Evolutionary conservation across 37 sponge, comb jelly and placozoan genomes (phyloP).

Genomic region (Tethya wilhelma): DNA sequence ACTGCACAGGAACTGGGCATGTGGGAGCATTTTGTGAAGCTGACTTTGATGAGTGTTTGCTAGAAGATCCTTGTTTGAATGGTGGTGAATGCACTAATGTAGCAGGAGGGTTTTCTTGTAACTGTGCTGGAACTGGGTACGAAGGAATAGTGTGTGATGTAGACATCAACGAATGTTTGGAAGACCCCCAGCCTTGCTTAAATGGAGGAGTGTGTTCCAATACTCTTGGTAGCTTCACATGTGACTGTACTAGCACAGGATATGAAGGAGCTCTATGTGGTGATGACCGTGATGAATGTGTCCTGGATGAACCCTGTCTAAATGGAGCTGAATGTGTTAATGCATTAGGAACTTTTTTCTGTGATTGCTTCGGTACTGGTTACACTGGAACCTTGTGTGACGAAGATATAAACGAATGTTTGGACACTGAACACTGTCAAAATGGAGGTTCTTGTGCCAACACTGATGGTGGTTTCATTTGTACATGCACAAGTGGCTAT

Average conservation of each 20-base stretch:
- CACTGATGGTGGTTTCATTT: too few species aligned
- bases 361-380: too few species aligned
- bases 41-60: slow-evolving; percentile 40
- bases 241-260: slow-evolving; percentile 2
- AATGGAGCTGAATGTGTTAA: too few species aligned
- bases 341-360: too few species aligned
- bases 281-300: too few species aligned
- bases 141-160: slow-evolving; percentile 8
- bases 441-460: too few species aligned
- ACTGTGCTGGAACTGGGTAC: slow-evolving; percentile 8
- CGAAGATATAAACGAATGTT: too few species aligned
- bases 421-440: too few species aligned
- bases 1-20: slow-evolving; percentile 11
- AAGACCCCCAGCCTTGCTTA: not conserved
- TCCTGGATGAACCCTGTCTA: too few species aligned
- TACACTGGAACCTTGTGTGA: too few species aligned
- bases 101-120: slow-evolving; percentile 18
- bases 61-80: not conserved
- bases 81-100: slow-evolving; percentile 26
- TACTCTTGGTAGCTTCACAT: slow-evolving; percentile 2
- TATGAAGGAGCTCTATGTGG: too few species aligned
- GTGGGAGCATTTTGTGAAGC: not conserved
- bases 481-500: too few species aligned
- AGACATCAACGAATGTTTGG: slow-evolving; percentile 38
- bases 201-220: slow-evolving; percentile 26